Evolutionary conservation across 1,140 invertebrate genomes (phyloP).

Genomic region (Helicorthomorpha holstii): DNA sequence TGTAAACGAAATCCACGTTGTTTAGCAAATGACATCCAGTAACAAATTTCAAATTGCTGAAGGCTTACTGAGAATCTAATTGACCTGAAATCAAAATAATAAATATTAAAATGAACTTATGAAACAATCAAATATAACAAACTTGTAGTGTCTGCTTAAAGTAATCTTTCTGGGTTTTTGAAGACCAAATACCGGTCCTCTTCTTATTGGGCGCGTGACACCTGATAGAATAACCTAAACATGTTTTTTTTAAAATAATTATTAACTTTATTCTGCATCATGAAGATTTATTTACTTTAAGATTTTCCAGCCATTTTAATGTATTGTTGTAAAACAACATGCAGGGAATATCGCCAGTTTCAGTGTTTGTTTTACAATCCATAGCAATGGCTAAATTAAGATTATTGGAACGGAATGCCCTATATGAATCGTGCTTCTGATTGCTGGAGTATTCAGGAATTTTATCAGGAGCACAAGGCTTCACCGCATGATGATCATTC

Average conservation of each 20-base stretch:
- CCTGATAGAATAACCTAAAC: constrained; percentile 71
- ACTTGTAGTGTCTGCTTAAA: constrained; percentile 73
- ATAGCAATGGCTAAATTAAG: constrained; percentile 72
- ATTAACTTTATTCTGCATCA: neutral
- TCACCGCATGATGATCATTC: constrained; percentile 89
- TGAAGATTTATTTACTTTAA: constrained; percentile 37
- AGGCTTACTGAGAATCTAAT: constrained; percentile 67
- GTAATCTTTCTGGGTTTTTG: constrained; percentile 67
- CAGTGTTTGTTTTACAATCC: constrained; percentile 54
- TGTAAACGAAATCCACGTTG: constrained; percentile 82
- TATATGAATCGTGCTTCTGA: constrained; percentile 55
- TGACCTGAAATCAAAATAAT: constrained; percentile 33
- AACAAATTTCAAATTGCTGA: constrained; percentile 81
- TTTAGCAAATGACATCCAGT: constrained; percentile 97
- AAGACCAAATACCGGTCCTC: constrained; percentile 75
- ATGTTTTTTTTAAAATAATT: constrained; percentile 2
- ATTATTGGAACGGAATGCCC: constrained; percentile 84
- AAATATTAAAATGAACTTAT: neutral
- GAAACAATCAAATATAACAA: constrained; percentile 13
- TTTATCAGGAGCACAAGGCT: constrained; percentile 90
- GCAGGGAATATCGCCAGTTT: constrained; percentile 38
- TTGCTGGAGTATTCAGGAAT: constrained; percentile 93
- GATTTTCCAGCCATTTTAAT: constrained; percentile 78
- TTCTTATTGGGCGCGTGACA: constrained; percentile 77
- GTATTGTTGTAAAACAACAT: constrained; percentile 82